A percentile compares a stretch with the other conserved stretches of the same genome.
Conservation (phyloP, 2,113 vertebrate species). For the Tamias sibiricus region DNA sequence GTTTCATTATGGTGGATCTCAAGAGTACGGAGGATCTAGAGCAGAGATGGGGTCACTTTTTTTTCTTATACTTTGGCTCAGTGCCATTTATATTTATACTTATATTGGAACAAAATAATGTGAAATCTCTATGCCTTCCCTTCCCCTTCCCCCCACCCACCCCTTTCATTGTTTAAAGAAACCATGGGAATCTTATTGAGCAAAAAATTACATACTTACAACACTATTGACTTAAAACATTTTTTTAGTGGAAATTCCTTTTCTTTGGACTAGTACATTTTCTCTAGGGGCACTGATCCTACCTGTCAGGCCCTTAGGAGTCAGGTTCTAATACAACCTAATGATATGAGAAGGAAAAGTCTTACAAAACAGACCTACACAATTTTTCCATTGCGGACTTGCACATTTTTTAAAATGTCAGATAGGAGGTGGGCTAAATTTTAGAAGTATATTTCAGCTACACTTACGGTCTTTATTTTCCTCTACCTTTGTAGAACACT, state of each 20-base stretch:
- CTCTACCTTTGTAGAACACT: not conserved
- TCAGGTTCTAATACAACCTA: not conserved
- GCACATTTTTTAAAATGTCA: not conserved
- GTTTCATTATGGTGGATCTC: conserved; percentile 39
- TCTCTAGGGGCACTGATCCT: not conserved
- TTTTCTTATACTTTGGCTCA: not conserved
- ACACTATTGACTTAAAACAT: not conserved
- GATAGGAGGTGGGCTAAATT: not conserved
- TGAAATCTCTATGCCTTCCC: not conserved
- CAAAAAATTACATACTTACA: not conserved
- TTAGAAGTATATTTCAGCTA: not conserved
- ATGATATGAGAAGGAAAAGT: not conserved
- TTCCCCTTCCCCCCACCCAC: not conserved
- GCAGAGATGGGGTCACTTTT: not conserved
- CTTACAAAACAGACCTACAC: not conserved
- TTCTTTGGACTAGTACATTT: not conserved
- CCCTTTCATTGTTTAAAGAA: conserved; percentile 6
- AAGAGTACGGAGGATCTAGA: not conserved
- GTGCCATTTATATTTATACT: not conserved
- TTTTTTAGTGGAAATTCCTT: not conserved
- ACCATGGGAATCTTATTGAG: not conserved
- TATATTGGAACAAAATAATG: not conserved
- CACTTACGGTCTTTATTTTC: not conserved
- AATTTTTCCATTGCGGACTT: not conserved
- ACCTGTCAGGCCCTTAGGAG: too few species aligned